phyloP scores from a whole-genome alignment of 2,113 vertebrate species.

The Ellobius talpinus region DNA sequence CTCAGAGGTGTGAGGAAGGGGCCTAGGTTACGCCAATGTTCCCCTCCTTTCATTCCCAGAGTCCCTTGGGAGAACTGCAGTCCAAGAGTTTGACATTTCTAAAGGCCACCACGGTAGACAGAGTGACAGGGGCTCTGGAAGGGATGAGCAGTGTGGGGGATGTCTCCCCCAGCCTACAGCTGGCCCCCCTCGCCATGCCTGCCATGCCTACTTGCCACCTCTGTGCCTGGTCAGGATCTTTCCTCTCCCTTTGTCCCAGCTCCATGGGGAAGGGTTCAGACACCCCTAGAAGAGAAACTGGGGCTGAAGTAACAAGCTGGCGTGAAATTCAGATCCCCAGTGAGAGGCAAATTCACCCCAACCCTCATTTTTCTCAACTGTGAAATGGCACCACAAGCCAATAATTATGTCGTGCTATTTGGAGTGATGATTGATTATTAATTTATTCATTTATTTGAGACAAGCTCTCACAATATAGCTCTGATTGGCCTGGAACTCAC shows the following conservation, averaged over 20 bases:
- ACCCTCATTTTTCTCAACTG: conserved; percentile 6
- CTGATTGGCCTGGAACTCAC: neutral
- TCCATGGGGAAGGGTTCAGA: neutral
- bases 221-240: neutral
- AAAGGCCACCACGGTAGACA: neutral
- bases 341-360: neutral
- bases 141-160: neutral
- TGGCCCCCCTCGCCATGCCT: neutral
- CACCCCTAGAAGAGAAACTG: neutral
- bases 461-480: neutral
- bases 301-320: neutral
- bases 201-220: no score
- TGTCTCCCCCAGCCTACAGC: neutral
- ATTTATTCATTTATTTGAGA: neutral
- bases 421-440: neutral
- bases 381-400: neutral
- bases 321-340: neutral
- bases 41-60: neutral
- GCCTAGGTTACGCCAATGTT: neutral
- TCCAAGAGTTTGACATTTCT: conserved; percentile 55
- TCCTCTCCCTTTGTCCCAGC: neutral
- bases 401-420: neutral
- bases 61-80: neutral
- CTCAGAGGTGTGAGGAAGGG: neutral
- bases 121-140: neutral